Conservation (phyloP, 2,797 vertebrate genomes). For the Leuciscus waleckii region DNA sequence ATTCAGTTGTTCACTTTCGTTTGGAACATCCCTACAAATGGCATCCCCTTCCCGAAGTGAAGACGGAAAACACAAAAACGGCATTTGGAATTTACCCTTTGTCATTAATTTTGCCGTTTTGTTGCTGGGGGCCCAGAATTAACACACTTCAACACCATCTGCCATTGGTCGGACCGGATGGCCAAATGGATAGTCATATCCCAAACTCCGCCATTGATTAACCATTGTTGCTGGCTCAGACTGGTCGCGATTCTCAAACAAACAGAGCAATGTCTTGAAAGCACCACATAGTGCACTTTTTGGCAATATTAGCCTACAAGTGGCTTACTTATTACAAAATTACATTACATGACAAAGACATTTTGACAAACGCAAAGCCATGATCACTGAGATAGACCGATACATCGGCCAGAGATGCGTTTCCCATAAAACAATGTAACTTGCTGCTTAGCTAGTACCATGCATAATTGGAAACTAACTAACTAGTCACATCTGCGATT, state of each 20-base stretch:
- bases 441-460: background rate
- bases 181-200: background rate
- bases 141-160: background rate
- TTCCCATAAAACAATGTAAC: background rate
- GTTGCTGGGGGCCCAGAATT: background rate
- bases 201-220: background rate
- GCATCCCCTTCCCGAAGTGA: background rate
- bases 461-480: background rate
- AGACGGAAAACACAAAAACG: no score
- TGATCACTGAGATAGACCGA: background rate
- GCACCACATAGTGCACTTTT: background rate
- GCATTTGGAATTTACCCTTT: background rate
- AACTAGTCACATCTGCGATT: no score
- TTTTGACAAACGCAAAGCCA: background rate
- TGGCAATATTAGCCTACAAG: background rate
- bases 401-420: background rate
- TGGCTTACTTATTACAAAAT: background rate
- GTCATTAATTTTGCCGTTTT: background rate
- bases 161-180: background rate
- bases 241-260: background rate
- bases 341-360: no score
- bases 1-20: background rate
- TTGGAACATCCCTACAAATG: background rate
- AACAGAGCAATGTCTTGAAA: background rate
- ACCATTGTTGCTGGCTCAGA: background rate